Evolutionary conservation across 2,113 vertebrate genomes (phyloP), one percentile per base, ranked within the genome.

Genomic region (Litocranius walleri): DNA sequence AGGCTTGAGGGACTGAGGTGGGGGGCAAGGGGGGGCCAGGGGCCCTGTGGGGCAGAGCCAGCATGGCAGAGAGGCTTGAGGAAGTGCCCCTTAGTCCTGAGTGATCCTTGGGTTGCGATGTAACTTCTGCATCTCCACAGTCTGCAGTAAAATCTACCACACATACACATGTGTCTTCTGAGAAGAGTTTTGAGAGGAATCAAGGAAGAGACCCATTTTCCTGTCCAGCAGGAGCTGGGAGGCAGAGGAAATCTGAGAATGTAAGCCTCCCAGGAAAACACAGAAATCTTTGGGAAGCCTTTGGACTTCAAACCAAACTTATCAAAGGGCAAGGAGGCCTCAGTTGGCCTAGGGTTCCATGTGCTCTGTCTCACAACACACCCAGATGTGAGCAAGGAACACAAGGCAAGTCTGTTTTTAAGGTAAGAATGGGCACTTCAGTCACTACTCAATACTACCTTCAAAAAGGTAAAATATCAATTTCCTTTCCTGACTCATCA

Each of bases 291-390:
- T 9, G 77, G 21, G 45, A 33, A n/a, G 48, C 29, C 77, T 84
- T 71, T 27, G 74, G 59, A 62, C 52, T 96, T 88, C 45, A 45
- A 85, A 83, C 59, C 92, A 95, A 29, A 43, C 1, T 91, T 80
- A 81, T 36, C 87, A 86, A 50, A 88, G 78, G 43, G 16, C 90
- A 82, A 57, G 52, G 83, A 95, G 54, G n/a, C 45, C 54, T 90
- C 50, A 3, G 43, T 25, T 30, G 16, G 23, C 57, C 59, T n/a
- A 33, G 15, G 74, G 80, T 88, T 56, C 48, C 67, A 5, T 0
- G 5, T 27, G 30, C 13, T 84, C 74, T 30, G 3, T 84, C 52
- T 96, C 84, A 43, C 52, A 61, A 43, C 40, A 64, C 43, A 36
- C 64, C 48, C 5, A 16, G 59, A 89, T 40, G 19, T 33, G 13